Base-by-base conservation (phyloP, 2,888 invertebrate species). In the Diplazon laetatorius region DNA sequence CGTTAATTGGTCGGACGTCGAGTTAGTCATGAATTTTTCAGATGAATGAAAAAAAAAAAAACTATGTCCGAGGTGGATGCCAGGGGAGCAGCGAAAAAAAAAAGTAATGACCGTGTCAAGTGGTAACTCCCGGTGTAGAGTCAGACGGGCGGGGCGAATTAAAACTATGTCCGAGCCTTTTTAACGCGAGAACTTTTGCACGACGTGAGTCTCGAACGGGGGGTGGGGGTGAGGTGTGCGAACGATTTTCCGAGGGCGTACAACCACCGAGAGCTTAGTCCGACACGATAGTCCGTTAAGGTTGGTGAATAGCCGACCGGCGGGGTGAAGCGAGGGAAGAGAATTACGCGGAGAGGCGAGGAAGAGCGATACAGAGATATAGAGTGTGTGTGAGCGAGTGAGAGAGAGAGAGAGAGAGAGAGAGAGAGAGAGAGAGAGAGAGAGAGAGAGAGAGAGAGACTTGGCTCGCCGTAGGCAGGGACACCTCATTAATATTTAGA, bases 401-500 rank as follows among this genome's bases (percentile, higher is more conserved):
- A n/a, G n/a, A n/a, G n/a, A n/a, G n/a, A n/a, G n/a, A n/a, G n/a
- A n/a, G n/a, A n/a, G n/a, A n/a, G n/a, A n/a, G n/a, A n/a, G n/a
- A n/a, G n/a, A n/a, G n/a, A n/a, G n/a, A n/a, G n/a, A n/a, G n/a
- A n/a, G n/a, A n/a, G n/a, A n/a, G 10, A 16, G 16, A 39, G 52
- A 46, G 39, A 39, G 70, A 20, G 59, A 46, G 50, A 70, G 70
- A 25, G 82, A 78, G 81, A 76, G 83, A 75, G 77, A 76, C 77
- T 70, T 44, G 70, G 59, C 74, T 82, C 82, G 88, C 89, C 88
- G 85, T 87, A 88, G 89, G 89, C 88, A 87, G 86, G 88, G 89
- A 89, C 88, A 88, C 86, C 89, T 90, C 89, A 90, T 90, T 90
- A 90, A 90, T 90, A 90, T 90, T 89, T 90, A 90, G 90, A 90